Evolutionary conservation across 2,113 vertebrate genomes (phyloP), one percentile per base, ranked within the genome.

Genomic region (Scartelaos histophorus): DNA sequence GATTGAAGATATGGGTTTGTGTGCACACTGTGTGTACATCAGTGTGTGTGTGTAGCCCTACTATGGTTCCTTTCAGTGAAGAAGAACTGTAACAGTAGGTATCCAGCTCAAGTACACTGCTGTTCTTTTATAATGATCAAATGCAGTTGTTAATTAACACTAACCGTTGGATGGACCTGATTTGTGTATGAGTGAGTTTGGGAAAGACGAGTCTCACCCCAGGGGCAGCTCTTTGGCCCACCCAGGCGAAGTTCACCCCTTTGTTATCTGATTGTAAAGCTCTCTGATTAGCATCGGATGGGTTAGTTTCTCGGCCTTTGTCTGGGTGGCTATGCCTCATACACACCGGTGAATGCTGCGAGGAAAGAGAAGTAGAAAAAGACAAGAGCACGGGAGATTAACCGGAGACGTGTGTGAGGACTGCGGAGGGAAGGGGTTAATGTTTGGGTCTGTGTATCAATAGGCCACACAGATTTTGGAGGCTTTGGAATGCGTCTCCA

Each of bases 261-360:
- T 93, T 93, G 90, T 94, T 91, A 90, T 91, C 89, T 88, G 87
- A 91, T 90, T 88, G 88, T 89, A 86, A 90, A 85, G 85, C 81
- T 83, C 83, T 90, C 85, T 90, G 85, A 89, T 91, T 89, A 90
- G 79, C 84, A 84, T 78, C 83, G 88, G 90, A 83, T 85, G 84
- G 86, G 73, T 83, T 84, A 57, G 89, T 87, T 89, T 90, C 85
- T 82, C 69, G 69, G 51, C 67, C 71, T 71, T 85, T 88, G 76
- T 79, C 74, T 54, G 16, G 57, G n/a, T 49, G 70, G 35, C 68
- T 69, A 70, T 82, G 57, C 47, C 67, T 86, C 78, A 73, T 77
- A 67, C 75, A 60, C 73, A 65, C 64, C 64, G 70, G 74, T 85
- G 74, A 82, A 75, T 83, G 81, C 69, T 54, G 57, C 56, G 16